Percentiles rank a stretch among this genome's conserved stretches.
These are phyloP conservation scores for Belgica antarctica DNA, from an alignment of 2,888 invertebrate genomes.

Conservation along the genomic window DNA sequence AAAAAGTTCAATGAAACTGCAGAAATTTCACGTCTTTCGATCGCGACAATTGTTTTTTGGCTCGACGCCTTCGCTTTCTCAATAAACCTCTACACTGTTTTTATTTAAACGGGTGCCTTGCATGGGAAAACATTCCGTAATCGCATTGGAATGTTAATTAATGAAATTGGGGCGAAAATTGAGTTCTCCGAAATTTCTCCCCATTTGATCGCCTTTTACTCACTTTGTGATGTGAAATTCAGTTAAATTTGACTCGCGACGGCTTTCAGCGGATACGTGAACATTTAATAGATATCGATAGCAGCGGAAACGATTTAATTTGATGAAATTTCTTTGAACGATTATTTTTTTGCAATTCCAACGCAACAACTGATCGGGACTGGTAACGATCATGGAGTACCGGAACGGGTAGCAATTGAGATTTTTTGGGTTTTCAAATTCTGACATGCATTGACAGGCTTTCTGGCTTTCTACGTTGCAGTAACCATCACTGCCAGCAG, in stretches of 20 bases:
- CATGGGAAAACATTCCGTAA: background rate
- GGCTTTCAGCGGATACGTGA: background rate
- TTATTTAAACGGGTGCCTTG: background rate
- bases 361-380: too few species aligned
- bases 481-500: too few species aligned
- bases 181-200: slow-evolving; percentile 14
- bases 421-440: too few species aligned
- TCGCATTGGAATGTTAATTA: slow-evolving; percentile 41
- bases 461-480: too few species aligned
- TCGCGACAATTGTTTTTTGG: background rate
- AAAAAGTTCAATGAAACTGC: slow-evolving; percentile 6
- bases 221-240: slow-evolving; percentile 1
- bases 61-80: background rate
- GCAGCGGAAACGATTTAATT: slow-evolving; percentile 20
- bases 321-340: slow-evolving; percentile 10
- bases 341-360: too few species aligned
- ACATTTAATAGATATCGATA: background rate
- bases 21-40: background rate
- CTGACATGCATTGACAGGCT: too few species aligned
- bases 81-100: background rate
- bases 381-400: too few species aligned
- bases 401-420: too few species aligned
- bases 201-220: background rate
- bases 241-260: background rate
- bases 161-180: slow-evolving; percentile 17